Evolutionary conservation across 2,888 invertebrate genomes (phyloP).

Genomic region (Lochmaea capreae): DNA sequence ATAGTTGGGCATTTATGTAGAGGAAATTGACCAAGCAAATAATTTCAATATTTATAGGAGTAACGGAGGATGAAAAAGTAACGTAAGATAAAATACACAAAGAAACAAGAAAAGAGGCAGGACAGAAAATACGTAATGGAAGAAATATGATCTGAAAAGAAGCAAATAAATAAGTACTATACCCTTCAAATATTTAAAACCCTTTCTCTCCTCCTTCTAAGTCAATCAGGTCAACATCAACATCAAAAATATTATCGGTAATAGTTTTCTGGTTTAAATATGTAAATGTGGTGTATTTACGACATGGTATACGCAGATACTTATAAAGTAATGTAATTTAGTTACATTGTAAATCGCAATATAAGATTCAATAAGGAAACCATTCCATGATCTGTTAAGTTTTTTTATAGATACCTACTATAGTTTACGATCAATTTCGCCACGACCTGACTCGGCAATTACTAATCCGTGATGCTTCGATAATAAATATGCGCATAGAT

Average conservation of each 20-base stretch:
- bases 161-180: no score
- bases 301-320: background rate
- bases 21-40: no score
- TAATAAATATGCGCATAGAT: background rate
- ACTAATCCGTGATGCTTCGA: conserved; percentile 22
- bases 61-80: no score
- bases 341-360: conserved; percentile 14
- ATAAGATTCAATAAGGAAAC: conserved; percentile 30
- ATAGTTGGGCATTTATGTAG: no score
- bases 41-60: no score
- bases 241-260: background rate
- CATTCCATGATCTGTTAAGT: conserved; percentile 14
- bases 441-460: conserved; percentile 27
- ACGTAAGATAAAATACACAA: no score
- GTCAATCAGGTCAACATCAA: no score
- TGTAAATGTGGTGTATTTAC: background rate
- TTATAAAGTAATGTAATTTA: background rate
- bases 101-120: no score
- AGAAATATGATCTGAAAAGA: no score
- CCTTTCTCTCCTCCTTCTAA: no score
- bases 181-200: no score
- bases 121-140: no score
- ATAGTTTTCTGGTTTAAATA: background rate
- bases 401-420: conserved; percentile 13
- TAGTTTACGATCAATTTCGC: conserved; percentile 23